Conservation (phyloP, 2,113 vertebrate genomes). For the Zosterops lateralis region DNA sequence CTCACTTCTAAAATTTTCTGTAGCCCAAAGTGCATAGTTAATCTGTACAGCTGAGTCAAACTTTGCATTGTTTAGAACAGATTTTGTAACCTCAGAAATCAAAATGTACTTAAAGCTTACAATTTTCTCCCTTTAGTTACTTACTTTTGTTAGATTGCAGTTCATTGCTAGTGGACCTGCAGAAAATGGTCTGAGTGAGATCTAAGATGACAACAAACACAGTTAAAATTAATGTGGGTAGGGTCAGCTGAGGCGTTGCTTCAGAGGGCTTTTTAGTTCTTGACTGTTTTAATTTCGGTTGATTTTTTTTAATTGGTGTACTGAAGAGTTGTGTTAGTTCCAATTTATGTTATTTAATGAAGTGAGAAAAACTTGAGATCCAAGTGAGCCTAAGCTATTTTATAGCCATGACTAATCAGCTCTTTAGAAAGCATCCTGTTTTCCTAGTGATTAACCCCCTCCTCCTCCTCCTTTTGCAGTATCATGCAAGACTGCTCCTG, state of each 20-base stretch:
- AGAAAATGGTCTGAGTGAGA: neutral
- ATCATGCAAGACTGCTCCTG: slow-evolving; percentile 58
- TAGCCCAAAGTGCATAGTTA: neutral
- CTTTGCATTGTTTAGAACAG: neutral
- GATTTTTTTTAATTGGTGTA: neutral
- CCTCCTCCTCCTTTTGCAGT: slow-evolving; percentile 40
- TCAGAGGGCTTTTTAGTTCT: neutral
- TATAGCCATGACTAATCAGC: slow-evolving; percentile 58
- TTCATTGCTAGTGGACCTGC: neutral
- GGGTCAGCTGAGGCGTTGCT: slow-evolving; percentile 14
- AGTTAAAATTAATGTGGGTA: neutral
- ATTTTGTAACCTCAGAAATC: neutral
- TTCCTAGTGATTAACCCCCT: slow-evolving; percentile 20
- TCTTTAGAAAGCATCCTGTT: slow-evolving; percentile 53
- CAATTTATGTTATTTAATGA: slow-evolving; percentile 44
- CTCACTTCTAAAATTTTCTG: neutral
- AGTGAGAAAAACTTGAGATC: neutral
- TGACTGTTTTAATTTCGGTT: neutral
- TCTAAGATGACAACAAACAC: neutral
- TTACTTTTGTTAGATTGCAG: neutral
- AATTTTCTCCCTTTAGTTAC: neutral
- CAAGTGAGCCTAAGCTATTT: slow-evolving; percentile 45
- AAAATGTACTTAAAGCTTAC: neutral
- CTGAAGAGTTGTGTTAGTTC: neutral
- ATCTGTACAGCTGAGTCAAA: neutral